Base-by-base conservation (phyloP, 37 sponge, comb jelly and placozoan species). In the Dysidea cf. avara region DNA sequence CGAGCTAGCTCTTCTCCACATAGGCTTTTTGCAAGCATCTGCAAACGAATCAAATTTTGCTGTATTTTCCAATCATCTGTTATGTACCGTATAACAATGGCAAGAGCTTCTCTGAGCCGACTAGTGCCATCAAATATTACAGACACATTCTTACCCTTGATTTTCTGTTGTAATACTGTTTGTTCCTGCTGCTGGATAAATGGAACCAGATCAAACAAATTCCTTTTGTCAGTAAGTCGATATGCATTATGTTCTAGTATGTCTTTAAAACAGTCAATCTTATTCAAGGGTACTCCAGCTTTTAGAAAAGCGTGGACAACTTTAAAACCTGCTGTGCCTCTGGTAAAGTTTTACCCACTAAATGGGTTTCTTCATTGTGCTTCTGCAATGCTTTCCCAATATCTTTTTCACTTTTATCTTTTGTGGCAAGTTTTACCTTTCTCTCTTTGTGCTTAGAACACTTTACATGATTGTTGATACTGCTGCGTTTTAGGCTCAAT, bases 221-320 rank as follows among this genome's bases (percentile, higher is more conserved):
- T 39, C 1, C 59, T 37, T 1, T 25, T 24, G 58, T 56, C 58
- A 26, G 59, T 61, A 4, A 80, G 64, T 3, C 81, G 53, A 2
- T 28, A 70, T 30, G 70, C 79, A 47, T 68, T 78, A 32, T 78
- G 70, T 32, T 78, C 79, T 16, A 78, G 62, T 12, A 80, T 53
- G 21, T 69, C 64, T 70, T 55, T 6, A 46, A 71, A 52, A 39
- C 22, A 18, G 43, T 56, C 81, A 17, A 69, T n/a, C 64, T 80
- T 80, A 1, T 54, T n/a, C 6, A 71, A 21, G 24, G 81, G 81
- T 12, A 80, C 35, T 12, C 79, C 79, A 61, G 79, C 79, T 22
- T 37, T 33, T 17, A 76, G 67, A 33, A 76, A 65, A 1, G 69
- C 49, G 39, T 69, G 56, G 64, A 78, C 54, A 12, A 78, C 82